Conservation (phyloP, 2,888 invertebrate species). For the Leucophora obtusa region DNA sequence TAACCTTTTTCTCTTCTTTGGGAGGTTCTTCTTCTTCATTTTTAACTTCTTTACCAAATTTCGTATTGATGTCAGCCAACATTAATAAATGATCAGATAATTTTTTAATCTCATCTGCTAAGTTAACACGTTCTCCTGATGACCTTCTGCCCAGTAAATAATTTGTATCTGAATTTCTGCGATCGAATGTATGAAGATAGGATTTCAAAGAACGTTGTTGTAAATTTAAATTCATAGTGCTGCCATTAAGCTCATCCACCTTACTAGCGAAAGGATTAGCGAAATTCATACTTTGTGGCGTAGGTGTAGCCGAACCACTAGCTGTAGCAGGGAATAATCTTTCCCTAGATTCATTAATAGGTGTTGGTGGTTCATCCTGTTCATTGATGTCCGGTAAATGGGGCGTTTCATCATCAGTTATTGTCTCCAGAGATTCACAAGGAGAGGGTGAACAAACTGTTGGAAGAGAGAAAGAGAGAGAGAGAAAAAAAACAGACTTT, state of each 20-base stretch:
- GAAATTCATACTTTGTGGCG: slow-evolving; percentile 45
- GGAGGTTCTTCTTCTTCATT: neutral
- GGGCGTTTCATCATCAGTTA: slow-evolving; percentile 81
- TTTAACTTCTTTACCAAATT: slow-evolving; percentile 70
- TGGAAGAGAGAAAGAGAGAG: slow-evolving; percentile 76
- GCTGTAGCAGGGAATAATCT: slow-evolving; percentile 68
- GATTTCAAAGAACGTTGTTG: slow-evolving; percentile 75
- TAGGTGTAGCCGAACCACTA: slow-evolving; percentile 73
- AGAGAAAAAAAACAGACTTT: slow-evolving; percentile 11
- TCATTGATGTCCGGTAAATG: slow-evolving; percentile 53
- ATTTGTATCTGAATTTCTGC: slow-evolving; percentile 89
- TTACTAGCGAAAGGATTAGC: slow-evolving; percentile 70
- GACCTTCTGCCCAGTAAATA: slow-evolving; percentile 81
- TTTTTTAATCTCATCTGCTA: slow-evolving; percentile 91
- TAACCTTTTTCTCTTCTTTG: slow-evolving; percentile 4
- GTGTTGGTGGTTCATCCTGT: slow-evolving; percentile 70
- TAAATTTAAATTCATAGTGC: slow-evolving; percentile 67
- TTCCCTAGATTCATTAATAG: slow-evolving; percentile 77
- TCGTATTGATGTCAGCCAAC: slow-evolving; percentile 83
- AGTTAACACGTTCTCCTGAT: slow-evolving; percentile 84
- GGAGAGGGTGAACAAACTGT: slow-evolving; percentile 90
- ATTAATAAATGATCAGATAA: slow-evolving; percentile 88
- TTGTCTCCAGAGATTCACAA: slow-evolving; percentile 86
- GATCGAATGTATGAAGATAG: slow-evolving; percentile 81
- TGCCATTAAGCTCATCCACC: slow-evolving; percentile 71